These are phyloP conservation scores for Gonocerus acuteangulatus DNA, from an alignment of 2,888 invertebrate genomes.

Conservation along the genomic window DNA sequence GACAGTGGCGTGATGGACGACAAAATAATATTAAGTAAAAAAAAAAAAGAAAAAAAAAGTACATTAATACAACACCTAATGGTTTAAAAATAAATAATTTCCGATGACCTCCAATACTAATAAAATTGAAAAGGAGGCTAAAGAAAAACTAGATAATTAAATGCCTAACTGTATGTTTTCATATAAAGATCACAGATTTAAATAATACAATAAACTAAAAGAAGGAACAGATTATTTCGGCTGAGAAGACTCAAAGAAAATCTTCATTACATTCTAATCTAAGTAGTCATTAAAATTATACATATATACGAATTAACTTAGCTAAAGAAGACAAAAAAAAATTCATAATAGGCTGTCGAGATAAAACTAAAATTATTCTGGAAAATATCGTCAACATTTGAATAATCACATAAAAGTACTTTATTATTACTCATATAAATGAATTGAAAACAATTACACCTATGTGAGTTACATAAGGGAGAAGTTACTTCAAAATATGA, in stretches of 20 bases:
- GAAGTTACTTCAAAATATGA: not conserved
- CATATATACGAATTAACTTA: not conserved
- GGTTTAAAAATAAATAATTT: not conserved
- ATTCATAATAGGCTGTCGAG: not conserved
- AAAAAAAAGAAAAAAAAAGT: slow-evolving; percentile 2
- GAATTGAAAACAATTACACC: slow-evolving; percentile 15
- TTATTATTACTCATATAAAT: slow-evolving; percentile 14
- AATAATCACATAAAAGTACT: not conserved
- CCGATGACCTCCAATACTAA: not conserved
- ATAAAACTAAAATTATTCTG: not conserved
- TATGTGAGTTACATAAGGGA: not conserved
- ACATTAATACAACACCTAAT: not conserved
- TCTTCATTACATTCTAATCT: slow-evolving; percentile 5
- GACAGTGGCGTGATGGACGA: not conserved
- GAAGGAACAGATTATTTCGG: slow-evolving; percentile 5
- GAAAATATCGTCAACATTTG: slow-evolving; percentile 2
- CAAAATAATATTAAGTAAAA: not conserved
- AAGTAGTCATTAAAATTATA: slow-evolving; percentile 6
- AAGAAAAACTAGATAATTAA: not conserved
- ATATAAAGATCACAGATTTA: slow-evolving; percentile 16
- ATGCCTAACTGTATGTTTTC: not conserved
- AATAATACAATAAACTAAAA: not conserved
- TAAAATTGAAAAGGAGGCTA: not conserved
- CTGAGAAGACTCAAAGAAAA: not conserved
- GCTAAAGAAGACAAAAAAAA: not conserved